A percentile compares a stretch with the other conserved stretches of the same genome.
phyloP scores from a whole-genome alignment of 2,888 invertebrate genomes.

The Andrena bucephala region DNA sequence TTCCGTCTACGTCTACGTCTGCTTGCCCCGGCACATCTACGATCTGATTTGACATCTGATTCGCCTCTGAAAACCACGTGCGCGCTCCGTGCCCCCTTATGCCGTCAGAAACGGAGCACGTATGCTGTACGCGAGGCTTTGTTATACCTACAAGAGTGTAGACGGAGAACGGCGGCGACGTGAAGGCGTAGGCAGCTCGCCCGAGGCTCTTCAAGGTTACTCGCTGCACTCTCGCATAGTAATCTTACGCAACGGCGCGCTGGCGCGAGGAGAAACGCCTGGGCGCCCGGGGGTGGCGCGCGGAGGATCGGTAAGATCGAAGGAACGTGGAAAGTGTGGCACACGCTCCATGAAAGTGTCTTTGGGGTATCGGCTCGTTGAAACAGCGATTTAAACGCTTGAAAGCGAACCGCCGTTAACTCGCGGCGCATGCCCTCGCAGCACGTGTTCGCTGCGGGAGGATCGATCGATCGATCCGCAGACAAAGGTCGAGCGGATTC shows the following conservation, averaged over 20 bases:
- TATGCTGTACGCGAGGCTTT: background rate
- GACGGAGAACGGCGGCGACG: slow-evolving; percentile 32
- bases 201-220: slow-evolving; percentile 72
- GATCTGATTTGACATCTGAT: no score
- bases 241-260: slow-evolving; percentile 72
- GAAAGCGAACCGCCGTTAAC: slow-evolving; percentile 57
- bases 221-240: slow-evolving; percentile 58
- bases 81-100: background rate
- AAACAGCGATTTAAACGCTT: slow-evolving; percentile 44
- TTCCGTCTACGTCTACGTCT: no score
- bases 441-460: slow-evolving; percentile 34
- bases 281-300: slow-evolving; percentile 21
- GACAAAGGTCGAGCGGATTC: slow-evolving; percentile 35
- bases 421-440: slow-evolving; percentile 12
- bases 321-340: background rate
- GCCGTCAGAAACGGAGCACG: background rate
- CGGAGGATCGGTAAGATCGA: slow-evolving; percentile 3
- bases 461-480: slow-evolving; percentile 40
- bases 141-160: background rate
- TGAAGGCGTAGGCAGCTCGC: slow-evolving; percentile 49
- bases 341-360: background rate
- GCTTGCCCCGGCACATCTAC: no score
- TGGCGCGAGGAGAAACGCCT: slow-evolving; percentile 17
- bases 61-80: no score
- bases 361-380: slow-evolving; percentile 35